Evolutionary conservation across 1,140 invertebrate species (phyloP).

Genomic region (Cotesia chilonis): DNA sequence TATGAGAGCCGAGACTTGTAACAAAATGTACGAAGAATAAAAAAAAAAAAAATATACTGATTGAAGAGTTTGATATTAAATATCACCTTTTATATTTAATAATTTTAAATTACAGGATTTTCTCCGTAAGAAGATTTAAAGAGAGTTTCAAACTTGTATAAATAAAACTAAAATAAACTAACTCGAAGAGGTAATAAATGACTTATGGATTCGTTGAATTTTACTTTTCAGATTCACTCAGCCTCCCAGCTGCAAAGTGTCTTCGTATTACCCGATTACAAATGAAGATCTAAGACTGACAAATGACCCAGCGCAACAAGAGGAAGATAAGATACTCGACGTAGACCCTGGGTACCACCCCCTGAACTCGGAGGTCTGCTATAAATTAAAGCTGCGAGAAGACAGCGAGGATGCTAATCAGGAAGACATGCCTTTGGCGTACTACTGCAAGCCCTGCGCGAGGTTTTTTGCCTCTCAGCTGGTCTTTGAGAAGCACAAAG

Average conservation of each 20-base stretch:
- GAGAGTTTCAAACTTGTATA: too few species aligned
- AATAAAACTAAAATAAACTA: too few species aligned
- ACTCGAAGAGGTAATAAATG: constrained; percentile 9
- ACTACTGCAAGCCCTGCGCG: constrained; percentile 53
- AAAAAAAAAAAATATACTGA: constrained; percentile 1
- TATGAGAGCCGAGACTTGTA: constrained; percentile 21
- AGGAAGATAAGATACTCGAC: neutral
- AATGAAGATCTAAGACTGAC: constrained; percentile 21
- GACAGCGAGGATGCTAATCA: constrained; percentile 25
- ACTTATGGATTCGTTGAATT: constrained; percentile 44
- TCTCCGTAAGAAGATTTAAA: neutral
- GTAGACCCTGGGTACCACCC: neutral
- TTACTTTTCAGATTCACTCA: constrained; percentile 59
- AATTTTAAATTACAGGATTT: neutral
- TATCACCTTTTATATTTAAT: constrained; percentile 3
- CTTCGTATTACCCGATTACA: constrained; percentile 40
- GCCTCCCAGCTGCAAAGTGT: constrained; percentile 49
- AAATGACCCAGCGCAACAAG: constrained; percentile 8
- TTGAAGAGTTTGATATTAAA: too few species aligned
- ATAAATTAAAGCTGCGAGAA: constrained; percentile 8
- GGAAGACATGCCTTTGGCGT: constrained; percentile 52
- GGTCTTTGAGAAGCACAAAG: constrained; percentile 50
- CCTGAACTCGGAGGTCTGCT: neutral
- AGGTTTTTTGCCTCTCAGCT: constrained; percentile 51
- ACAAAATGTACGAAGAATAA: constrained; percentile 11